Base-by-base conservation (phyloP, 1,140 invertebrate genomes). In the Drosophila orena region DNA sequence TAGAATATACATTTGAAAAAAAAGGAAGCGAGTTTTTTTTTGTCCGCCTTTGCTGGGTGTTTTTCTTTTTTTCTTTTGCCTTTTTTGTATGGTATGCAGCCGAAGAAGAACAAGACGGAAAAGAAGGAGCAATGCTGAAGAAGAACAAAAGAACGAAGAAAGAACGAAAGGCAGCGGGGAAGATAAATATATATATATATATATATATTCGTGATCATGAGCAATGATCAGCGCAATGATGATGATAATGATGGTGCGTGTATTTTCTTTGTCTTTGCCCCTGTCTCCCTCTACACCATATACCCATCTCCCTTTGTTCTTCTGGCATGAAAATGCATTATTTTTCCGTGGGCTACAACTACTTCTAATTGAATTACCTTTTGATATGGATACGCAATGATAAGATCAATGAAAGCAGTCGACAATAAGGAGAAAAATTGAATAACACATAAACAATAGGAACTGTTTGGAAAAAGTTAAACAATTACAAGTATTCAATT, bases 1-100 rank as follows among this genome's bases (percentile, higher is more conserved):
- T 75, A 76, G 53, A 77, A 60, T 77, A 69, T 77, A 77, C 62
- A 60, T 77, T 86, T 86, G 83, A 89, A 86, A 83, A 85, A 69
- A 86, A 86, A 86, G 83, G 83, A 88, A 86, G 83, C 83, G 57
- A 73, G 81, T 84, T 79, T 22, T 44, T 44, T 43, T 54, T 72
- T 64, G 60, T 75, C 15, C 46, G 22, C 40, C 40, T 46, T 54
- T 37, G 20, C 43, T 52, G 49, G 49, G 46, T 22, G 40, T 47
- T 58, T 54, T 53, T 37, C 38, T 58, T 27, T 22, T 50, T 50
- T 22, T 35, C 22, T 53, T 27, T 37, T 44, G 49, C 57, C 49
- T 60, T 50, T 69, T 46, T 50, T 75, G n/a, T 17, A 1, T 75
- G 59, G 72, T 75, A 66, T 75, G 72, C 72, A 65, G 71, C 64